Conservation (phyloP, 2,113 vertebrate genomes). For the Paedocypris sp. region DNA sequence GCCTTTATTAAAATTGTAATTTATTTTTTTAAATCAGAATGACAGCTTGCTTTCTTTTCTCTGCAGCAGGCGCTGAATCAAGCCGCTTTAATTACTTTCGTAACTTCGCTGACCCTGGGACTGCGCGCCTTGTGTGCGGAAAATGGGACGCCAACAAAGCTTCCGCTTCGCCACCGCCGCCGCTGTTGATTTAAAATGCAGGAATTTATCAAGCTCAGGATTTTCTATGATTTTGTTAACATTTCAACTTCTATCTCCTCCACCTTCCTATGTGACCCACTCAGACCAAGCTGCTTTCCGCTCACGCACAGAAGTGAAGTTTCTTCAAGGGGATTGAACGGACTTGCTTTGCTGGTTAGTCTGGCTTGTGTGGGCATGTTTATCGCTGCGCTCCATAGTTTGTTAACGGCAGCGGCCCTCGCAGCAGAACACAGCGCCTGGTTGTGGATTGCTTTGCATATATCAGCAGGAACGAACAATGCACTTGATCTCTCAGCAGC, state of each 20-base stretch:
- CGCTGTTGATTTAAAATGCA: slow-evolving; percentile 53
- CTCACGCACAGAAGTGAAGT: slow-evolving; percentile 14
- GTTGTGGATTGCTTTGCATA: too few relatives aligned
- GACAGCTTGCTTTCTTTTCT: slow-evolving; percentile 98
- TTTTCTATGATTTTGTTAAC: slow-evolving; percentile 65
- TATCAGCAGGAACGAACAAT: slow-evolving; percentile 41
- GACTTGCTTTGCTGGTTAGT: slow-evolving; percentile 27
- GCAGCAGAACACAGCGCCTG: slow-evolving; percentile 27
- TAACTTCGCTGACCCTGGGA: slow-evolving; percentile 78
- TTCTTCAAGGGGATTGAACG: slow-evolving; percentile 7
- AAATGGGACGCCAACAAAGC: slow-evolving; percentile 64
- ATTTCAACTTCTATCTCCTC: slow-evolving; percentile 60
- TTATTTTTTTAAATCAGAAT: slow-evolving; percentile 96
- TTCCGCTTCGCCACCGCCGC: slow-evolving; percentile 47
- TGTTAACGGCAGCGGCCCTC: slow-evolving; percentile 34
- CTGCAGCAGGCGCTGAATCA: slow-evolving; percentile 68
- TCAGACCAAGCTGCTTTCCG: not conserved
- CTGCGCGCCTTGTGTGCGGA: slow-evolving; percentile 50
- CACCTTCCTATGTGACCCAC: slow-evolving; percentile 36
- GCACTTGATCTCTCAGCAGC: slow-evolving; percentile 50
- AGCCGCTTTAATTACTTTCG: slow-evolving; percentile 92
- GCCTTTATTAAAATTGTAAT: slow-evolving; percentile 92
- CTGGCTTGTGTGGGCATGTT: slow-evolving; percentile 18
- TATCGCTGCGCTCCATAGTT: slow-evolving; percentile 41
- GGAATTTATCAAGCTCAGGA: slow-evolving; percentile 62